Base-by-base conservation (phyloP, 1,140 invertebrate genomes). In the Phymastichus coffea region DNA sequence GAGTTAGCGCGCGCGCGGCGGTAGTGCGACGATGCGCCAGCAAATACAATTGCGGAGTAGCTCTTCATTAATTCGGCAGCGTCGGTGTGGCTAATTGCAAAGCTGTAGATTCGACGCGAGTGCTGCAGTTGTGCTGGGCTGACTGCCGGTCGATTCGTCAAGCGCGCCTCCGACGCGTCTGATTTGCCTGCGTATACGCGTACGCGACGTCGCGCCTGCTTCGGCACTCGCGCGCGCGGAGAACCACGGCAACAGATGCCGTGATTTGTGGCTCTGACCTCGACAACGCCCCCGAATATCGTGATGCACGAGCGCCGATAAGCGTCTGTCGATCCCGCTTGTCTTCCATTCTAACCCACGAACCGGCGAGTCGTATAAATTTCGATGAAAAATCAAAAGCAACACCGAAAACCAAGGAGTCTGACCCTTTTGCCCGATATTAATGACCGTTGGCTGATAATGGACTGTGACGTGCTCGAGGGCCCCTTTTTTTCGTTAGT, bases 231-330 rank as follows among this genome's bases (percentile, higher is more conserved):
- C 26, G 51, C 17, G 23, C 23, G 28, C 10, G n/a, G 33, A 55
- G 63, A 64, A 66, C 54, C 52, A 25, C 60, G 46, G 48, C 33
- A 66, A 62, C 59, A 66, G 56, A 62, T 64, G 57, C 43, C 37
- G 61, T 66, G 57, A 64, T 66, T 66, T 63, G 56, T 64, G 57
- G 46, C 61, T 48, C n/a, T 38, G 40, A 33, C 23, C 43, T 30
- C 33, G 33, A 35, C 53, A 56, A 33, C 46, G n/a, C 30, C 40
- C 12, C 26, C 20, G 17, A 38, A 33, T 26, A 17, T 19, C n/a
- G 9, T 7, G 14, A 40, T 37, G 33, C 38, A 43, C 22, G 38
- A 30, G n/a, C 22, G 35, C 23, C 22, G 1, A 41, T 54, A 54
- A 54, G 28, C 28, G 25, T 8, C 41, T 46, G 41, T 35, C 40